Evolutionary conservation across 2,888 invertebrate genomes (phyloP).

Genomic region (Ceramica pisi): DNA sequence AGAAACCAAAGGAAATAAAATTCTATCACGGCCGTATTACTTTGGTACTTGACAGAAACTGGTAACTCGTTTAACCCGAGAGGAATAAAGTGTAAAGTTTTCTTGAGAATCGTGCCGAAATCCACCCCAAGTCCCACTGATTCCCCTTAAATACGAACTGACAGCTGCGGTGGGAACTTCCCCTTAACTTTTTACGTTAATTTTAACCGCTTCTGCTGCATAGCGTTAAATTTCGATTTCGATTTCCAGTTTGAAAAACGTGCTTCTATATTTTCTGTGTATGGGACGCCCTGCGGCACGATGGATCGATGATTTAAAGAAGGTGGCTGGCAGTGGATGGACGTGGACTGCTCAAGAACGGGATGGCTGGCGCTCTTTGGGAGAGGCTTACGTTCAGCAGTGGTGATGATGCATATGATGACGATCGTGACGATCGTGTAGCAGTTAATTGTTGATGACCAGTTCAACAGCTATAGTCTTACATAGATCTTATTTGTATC

Average conservation of each 20-base stretch:
- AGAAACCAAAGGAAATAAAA: constrained; percentile 24
- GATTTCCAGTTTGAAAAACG: background rate
- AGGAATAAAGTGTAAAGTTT: constrained; percentile 52
- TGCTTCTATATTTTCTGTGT: background rate
- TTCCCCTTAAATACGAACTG: constrained; percentile 44
- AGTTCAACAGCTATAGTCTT: too few species aligned
- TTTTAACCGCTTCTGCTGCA: constrained; percentile 21
- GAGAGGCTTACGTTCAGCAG: too few species aligned
- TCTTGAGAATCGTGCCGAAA: constrained; percentile 48
- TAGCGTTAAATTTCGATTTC: background rate
- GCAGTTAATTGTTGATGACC: too few species aligned
- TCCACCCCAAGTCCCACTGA: constrained; percentile 21
- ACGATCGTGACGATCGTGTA: too few species aligned
- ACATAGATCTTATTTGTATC: too few species aligned
- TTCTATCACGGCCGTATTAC: constrained; percentile 18
- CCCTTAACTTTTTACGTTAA: constrained; percentile 46
- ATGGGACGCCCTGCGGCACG: too few species aligned
- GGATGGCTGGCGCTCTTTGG: too few species aligned
- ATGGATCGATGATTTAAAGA: too few species aligned
- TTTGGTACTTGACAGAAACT: constrained; percentile 32
- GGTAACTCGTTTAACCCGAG: constrained; percentile 44
- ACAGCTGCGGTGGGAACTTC: constrained; percentile 45
- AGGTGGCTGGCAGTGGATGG: too few species aligned
- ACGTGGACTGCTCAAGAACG: too few species aligned
- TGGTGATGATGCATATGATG: too few species aligned